Evolutionary conservation across 2,888 invertebrate species (phyloP).

Genomic region (Cerastoderma edule): DNA sequence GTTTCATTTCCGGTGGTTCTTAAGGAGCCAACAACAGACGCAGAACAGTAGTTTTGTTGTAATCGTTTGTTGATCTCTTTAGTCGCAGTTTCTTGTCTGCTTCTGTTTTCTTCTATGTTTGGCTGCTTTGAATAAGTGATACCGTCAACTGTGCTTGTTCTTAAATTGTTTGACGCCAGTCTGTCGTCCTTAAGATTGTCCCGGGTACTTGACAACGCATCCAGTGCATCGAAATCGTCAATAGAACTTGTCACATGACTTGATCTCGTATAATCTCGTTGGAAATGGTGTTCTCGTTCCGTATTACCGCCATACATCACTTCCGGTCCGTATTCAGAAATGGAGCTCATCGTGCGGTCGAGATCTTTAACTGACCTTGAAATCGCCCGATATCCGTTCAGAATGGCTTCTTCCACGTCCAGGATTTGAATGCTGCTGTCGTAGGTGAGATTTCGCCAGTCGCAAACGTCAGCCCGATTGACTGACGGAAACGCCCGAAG

Average conservation of each 20-base stretch:
- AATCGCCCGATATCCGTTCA: neutral
- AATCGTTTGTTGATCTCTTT: too few relatives aligned
- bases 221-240: slow-evolving; percentile 6
- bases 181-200: slow-evolving; percentile 19
- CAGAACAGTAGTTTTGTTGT: too few relatives aligned
- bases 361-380: neutral
- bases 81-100: too few relatives aligned
- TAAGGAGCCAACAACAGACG: too few relatives aligned
- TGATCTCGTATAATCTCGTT: slow-evolving; percentile 9
- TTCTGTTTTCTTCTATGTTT: too few relatives aligned
- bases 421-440: slow-evolving; percentile 48
- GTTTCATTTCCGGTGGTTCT: too few relatives aligned
- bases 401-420: slow-evolving; percentile 32
- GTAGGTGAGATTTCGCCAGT: slow-evolving; percentile 36
- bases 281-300: neutral
- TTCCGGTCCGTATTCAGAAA: slow-evolving; percentile 10
- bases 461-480: neutral
- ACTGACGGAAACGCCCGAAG: slow-evolving; percentile 14
- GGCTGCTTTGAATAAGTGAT: too few relatives aligned
- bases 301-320: slow-evolving; percentile 15
- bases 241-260: neutral
- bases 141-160: too few relatives aligned
- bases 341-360: slow-evolving; percentile 8
- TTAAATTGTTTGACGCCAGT: too few relatives aligned
- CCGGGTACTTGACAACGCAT: slow-evolving; percentile 19